Conservation (phyloP, 2,113 vertebrate genomes). For the Xenopus tropicalis region DNA sequence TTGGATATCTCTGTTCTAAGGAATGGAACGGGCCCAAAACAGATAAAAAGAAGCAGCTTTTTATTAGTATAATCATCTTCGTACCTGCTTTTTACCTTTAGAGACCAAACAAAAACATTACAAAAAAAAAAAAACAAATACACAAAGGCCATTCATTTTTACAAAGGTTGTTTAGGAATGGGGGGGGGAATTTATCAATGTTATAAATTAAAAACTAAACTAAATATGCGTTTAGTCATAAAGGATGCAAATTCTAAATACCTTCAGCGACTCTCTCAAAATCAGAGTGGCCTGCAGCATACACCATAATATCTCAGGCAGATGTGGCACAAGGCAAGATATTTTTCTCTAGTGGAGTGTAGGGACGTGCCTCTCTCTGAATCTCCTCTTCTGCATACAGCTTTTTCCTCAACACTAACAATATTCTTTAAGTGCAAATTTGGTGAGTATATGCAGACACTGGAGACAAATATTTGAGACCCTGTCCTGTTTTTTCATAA, state of each 20-base stretch:
- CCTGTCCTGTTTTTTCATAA: neutral
- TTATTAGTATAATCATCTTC: slow-evolving; percentile 20
- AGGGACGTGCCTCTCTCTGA: slow-evolving; percentile 12
- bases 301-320: slow-evolving; percentile 19
- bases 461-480: neutral
- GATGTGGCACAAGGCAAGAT: slow-evolving; percentile 23
- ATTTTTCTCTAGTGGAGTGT: slow-evolving; percentile 19
- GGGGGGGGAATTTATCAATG: slow-evolving; percentile 34
- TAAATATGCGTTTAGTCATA: slow-evolving; percentile 22
- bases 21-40: slow-evolving; percentile 33
- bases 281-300: slow-evolving; percentile 35
- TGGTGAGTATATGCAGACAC: neutral
- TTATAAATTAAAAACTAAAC: slow-evolving; percentile 46
- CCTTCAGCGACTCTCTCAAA: slow-evolving; percentile 29
- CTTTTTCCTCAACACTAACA: slow-evolving; percentile 5
- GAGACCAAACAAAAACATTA: slow-evolving; percentile 48
- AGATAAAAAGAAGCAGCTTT: slow-evolving; percentile 48
- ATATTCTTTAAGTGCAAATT: slow-evolving; percentile 36
- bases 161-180: slow-evolving; percentile 41
- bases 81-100: slow-evolving; percentile 52
- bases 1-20: slow-evolving; percentile 22
- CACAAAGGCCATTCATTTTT: slow-evolving; percentile 46
- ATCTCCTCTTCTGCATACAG: slow-evolving; percentile 27
- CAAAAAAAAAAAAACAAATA: slow-evolving; percentile 42
- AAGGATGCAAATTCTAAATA: slow-evolving; percentile 32